Conservation (phyloP, 1,140 invertebrate genomes). For the Drosophila parvula region DNA sequence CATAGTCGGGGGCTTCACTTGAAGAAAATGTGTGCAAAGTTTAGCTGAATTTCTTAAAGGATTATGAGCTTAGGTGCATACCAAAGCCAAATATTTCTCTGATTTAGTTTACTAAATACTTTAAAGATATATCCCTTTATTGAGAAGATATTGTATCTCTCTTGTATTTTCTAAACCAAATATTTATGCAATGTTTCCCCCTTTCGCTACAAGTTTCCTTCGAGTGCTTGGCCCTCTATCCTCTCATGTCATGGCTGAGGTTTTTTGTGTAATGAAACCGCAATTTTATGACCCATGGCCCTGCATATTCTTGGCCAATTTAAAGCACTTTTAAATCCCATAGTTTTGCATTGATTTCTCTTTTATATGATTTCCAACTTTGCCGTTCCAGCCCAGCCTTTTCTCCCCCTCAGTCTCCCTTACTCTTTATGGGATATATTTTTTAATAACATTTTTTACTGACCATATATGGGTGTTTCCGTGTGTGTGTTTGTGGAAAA, state of each 20-base stretch:
- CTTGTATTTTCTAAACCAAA: background rate
- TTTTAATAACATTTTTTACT: conserved; percentile 73
- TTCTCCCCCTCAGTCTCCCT: conserved; percentile 5
- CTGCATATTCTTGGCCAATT: conserved; percentile 76
- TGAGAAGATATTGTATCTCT: conserved; percentile 8
- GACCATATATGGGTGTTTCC: conserved; percentile 43
- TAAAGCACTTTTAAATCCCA: conserved; percentile 75
- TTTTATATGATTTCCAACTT: conserved; percentile 76
- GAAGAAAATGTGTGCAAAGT: background rate
- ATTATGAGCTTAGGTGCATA: background rate
- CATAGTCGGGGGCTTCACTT: background rate
- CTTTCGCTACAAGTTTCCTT: background rate
- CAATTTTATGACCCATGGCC: conserved; percentile 75
- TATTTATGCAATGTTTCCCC: background rate
- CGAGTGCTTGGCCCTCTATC: conserved; percentile 15
- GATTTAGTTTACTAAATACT: background rate
- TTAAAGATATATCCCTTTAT: too few relatives aligned
- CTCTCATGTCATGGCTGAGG: conserved; percentile 32
- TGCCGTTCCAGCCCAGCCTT: conserved; percentile 17
- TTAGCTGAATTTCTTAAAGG: background rate
- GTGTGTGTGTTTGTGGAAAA: conserved; percentile 48
- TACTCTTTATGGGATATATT: conserved; percentile 56
- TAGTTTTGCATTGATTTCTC: conserved; percentile 77
- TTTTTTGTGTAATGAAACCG: conserved; percentile 61
- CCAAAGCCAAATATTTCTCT: background rate